Evolutionary conservation across 1,140 invertebrate species (phyloP), one percentile per base, ranked within the genome.

Genomic region (Drosophila subpulchrella): DNA sequence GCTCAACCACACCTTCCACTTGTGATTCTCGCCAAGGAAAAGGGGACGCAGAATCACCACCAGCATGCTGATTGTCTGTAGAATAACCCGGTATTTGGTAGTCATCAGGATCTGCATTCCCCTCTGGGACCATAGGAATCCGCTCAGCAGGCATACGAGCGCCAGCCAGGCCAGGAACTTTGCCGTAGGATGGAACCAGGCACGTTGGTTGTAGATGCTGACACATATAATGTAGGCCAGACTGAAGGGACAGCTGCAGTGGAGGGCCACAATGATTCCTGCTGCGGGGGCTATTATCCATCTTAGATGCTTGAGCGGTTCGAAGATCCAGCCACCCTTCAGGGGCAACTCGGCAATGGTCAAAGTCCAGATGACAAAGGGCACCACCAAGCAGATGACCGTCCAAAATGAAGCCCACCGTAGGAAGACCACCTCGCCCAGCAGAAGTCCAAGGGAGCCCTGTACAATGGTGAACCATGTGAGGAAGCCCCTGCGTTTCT

Each of bases 91-190:
- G 36, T 73, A 75, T 32, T 93, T 91, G 56, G 66, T 60, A n/a
- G 93, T 91, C 50, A 93, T 80, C 90, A 41, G 34, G 4, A 76
- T 34, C 6, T 24, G 95, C 94, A 24, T 95, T 95, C 15, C 96
- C 76, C n/a, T 96, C 80, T 17, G 96, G 96, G 93, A 97, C 97
- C 30, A 27, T 4, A 68, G 15, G 34, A 70, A 44, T 93, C 93
- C 42, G 11, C 57, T 8, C 27, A 96, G 56, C 6, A 67, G n/a
- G 0, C 32, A 8, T 4, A 78, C 61, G 2, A 91, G 41, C 0
- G 42, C 8, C 6, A 76, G 10, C 86, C 90, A 86, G 0, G 63
- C 15, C 36, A 58, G 30, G 6, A 88, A 77, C n/a, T 73, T 74
- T 0, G 54, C 0, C 0, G 70, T 67, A 6, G 73, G 59, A 8